Base-by-base conservation (phyloP, 2,888 invertebrate species). In the Merodon equestris region DNA sequence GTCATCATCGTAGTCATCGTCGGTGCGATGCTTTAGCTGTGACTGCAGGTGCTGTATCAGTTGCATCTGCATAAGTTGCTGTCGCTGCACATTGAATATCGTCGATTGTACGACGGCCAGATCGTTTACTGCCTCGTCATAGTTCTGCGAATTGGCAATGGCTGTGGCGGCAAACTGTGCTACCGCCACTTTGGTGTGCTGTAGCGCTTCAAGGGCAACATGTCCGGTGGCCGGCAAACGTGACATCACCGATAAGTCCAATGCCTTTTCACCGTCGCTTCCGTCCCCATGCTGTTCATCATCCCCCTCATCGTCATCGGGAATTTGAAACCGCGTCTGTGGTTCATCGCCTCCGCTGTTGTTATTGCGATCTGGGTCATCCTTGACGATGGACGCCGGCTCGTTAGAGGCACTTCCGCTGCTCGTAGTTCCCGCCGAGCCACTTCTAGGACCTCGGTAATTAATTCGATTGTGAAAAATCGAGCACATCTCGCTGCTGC, bases 41-140 rank as follows among this genome's bases (percentile, higher is more conserved):
- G 95, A 95, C 90, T 97, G 97, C 83, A 98, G 91, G 88, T 98
- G 97, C 85, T 96, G 96, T 86, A 98, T 97, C 85, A 98, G 91
- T 90, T 97, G 97, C 84, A 98, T 90, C 90, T 98, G 97, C 89
- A 97, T 93, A 85, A 97, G 93, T 91, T 98, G 97, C 90, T 98
- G 98, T 87, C 97, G 96, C 89, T 98, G 97, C 83, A 98, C 91
- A 60, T 96, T 96, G 88, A 95, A 97, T 82, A 98, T 91, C n/a
- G 97, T 96, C 81, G 95, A 94, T 88, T 97, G 97, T 84, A 97
- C 90, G 73, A 96, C 93, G 57, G 96, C 96, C 82, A 97, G 90
- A 87, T 97, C 96, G 86, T 94, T 95, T 83, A 95, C 90, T 14
- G 94, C 93, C 14, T 93, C 93, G 88, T 95, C 94, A 87, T 93